Percentiles rank a stretch among this genome's conserved stretches.
These are phyloP conservation scores for Fringilla coelebs DNA, from an alignment of 2,797 vertebrate species.

Conservation along the genomic window DNA sequence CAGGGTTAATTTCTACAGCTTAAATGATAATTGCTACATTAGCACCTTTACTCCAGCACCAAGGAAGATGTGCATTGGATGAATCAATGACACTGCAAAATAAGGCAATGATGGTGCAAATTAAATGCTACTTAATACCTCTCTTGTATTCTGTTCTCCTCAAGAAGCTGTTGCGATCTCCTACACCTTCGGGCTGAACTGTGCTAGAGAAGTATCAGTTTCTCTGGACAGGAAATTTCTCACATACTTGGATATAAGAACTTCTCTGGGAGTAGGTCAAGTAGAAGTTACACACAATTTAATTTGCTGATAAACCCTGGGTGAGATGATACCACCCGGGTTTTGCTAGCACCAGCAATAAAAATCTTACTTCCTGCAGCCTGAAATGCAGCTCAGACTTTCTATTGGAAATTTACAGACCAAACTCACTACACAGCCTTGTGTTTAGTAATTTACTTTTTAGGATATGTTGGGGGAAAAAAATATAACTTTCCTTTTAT, in stretches of 20 bases:
- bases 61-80: background rate
- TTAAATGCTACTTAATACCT: background rate
- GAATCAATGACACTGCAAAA: background rate
- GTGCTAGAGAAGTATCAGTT: background rate
- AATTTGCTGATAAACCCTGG: background rate
- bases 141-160: background rate
- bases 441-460: background rate
- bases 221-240: background rate
- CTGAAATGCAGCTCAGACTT: background rate
- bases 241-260: background rate
- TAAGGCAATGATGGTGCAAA: background rate
- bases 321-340: background rate
- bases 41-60: background rate
- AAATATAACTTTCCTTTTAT: background rate
- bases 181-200: background rate
- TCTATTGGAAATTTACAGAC: background rate
- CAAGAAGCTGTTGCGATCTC: background rate
- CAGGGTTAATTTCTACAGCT: background rate
- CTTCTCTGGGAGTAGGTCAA: background rate
- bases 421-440: background rate
- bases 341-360: background rate
- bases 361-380: background rate
- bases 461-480: background rate
- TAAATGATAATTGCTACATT: background rate
- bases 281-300: background rate